These are phyloP conservation scores for Sebastes variabilis DNA, from an alignment of 2,797 vertebrate species.

Conservation along the genomic window DNA sequence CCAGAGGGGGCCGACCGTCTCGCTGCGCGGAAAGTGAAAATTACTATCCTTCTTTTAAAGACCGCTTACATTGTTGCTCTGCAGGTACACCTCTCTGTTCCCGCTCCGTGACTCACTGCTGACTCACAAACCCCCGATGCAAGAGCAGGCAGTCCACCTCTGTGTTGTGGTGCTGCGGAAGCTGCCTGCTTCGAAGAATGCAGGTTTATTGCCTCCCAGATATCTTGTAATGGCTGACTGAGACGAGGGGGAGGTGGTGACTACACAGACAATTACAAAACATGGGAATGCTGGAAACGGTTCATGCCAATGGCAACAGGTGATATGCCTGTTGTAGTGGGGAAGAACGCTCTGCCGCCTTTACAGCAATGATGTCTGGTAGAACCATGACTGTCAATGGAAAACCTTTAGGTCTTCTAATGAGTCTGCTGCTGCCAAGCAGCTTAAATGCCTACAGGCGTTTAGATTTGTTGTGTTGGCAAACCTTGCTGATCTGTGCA, in stretches of 20 bases:
- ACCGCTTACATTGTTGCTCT: constrained; percentile 53
- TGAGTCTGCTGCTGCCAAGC: background rate
- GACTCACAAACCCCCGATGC: constrained; percentile 43
- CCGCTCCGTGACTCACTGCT: constrained; percentile 62
- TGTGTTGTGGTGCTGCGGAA: constrained; percentile 30
- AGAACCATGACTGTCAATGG: background rate
- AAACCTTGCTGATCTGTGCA: background rate
- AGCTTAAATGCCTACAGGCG: too few species aligned
- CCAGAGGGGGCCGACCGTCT: constrained; percentile 35
- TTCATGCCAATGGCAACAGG: constrained; percentile 52
- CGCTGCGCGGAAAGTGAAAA: constrained; percentile 69
- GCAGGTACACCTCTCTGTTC: constrained; percentile 58
- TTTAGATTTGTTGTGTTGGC: background rate
- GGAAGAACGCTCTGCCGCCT: background rate
- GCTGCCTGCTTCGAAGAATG: constrained; percentile 37
- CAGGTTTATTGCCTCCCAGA: constrained; percentile 47
- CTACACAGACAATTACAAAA: constrained; percentile 66
- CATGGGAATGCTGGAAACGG: constrained; percentile 58
- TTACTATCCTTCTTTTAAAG: constrained; percentile 55
- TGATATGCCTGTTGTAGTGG: constrained; percentile 20
- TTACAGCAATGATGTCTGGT: constrained; percentile 19
- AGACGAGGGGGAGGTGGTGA: constrained; percentile 55
- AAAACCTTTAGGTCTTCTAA: background rate
- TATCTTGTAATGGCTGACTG: constrained; percentile 52
- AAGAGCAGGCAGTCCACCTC: constrained; percentile 18